These are phyloP conservation scores for Genyomyrus donnyi DNA, from an alignment of 2,113 vertebrate genomes.

Conservation along the genomic window DNA sequence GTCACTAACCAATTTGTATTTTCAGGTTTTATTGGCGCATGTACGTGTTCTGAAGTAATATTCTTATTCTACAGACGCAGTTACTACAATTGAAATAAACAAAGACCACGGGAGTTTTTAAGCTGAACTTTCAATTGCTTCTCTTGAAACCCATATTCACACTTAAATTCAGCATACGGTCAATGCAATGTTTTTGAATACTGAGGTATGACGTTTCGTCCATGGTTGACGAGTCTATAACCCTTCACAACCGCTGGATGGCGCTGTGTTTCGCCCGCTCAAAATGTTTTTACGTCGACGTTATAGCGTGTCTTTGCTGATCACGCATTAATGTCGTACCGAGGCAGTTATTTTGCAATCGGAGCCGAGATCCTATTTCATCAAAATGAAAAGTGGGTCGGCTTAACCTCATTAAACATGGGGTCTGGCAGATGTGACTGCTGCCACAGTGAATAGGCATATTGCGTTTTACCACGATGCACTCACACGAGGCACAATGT, in stretches of 20 bases:
- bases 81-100: neutral
- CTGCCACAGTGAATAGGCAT: neutral
- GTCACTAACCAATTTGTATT: neutral
- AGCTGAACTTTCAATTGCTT: neutral
- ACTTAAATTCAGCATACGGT: neutral
- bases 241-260: conserved; percentile 40
- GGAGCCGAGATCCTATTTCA: neutral
- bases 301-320: conserved; percentile 3
- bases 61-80: neutral
- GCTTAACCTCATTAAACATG: neutral
- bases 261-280: conserved; percentile 8
- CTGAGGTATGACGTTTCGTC: conserved; percentile 47
- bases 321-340: neutral
- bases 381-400: neutral
- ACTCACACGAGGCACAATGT: neutral
- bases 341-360: neutral
- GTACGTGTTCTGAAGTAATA: neutral
- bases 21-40: neutral
- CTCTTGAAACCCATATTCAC: neutral
- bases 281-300: conserved; percentile 31
- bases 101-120: neutral
- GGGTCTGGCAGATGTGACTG: neutral
- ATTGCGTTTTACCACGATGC: neutral
- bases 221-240: conserved; percentile 44
- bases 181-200: conserved; percentile 22